Evolutionary conservation across 37 sponge, comb jelly and placozoan species (phyloP).

Genomic region (Bolinopsis microptera): DNA sequence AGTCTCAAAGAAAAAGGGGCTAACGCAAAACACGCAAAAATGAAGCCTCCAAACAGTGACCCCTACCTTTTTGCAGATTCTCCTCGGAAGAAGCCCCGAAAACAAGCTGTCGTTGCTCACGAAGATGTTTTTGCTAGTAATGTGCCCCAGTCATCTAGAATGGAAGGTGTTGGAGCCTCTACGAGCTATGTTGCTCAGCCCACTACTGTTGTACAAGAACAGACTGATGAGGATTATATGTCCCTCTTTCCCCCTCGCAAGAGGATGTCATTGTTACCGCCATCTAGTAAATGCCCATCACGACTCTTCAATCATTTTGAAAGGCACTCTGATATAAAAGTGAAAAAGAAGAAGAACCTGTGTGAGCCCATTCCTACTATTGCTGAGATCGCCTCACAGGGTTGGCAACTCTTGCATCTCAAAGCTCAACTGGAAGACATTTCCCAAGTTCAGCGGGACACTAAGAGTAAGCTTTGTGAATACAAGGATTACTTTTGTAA

Average conservation of each 20-base stretch:
- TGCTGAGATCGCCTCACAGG: background rate
- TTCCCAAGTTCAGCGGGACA: slow-evolving; percentile 1
- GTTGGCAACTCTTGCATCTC: slow-evolving; percentile 32
- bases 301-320: slow-evolving; percentile 49
- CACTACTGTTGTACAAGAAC: background rate
- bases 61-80: slow-evolving; percentile 53
- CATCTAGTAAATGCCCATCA: background rate
- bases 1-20: background rate
- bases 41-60: background rate
- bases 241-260: slow-evolving; percentile 39
- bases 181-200: background rate
- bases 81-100: slow-evolving; percentile 54
- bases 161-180: background rate
- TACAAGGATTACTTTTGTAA: slow-evolving; percentile 57
- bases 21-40: background rate
- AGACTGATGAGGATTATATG: background rate
- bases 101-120: slow-evolving; percentile 54
- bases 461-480: slow-evolving; percentile 46
- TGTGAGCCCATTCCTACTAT: background rate
- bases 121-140: slow-evolving; percentile 53
- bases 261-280: slow-evolving; percentile 28
- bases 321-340: slow-evolving; percentile 30
- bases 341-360: slow-evolving; percentile 32
- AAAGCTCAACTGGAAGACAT: slow-evolving; percentile 56
- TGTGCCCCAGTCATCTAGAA: slow-evolving; percentile 10